A percentile compares a stretch with the other conserved stretches of the same genome.
Conservation (phyloP, 2,113 vertebrate genomes). For the Syngnathoides biaculeatus region DNA sequence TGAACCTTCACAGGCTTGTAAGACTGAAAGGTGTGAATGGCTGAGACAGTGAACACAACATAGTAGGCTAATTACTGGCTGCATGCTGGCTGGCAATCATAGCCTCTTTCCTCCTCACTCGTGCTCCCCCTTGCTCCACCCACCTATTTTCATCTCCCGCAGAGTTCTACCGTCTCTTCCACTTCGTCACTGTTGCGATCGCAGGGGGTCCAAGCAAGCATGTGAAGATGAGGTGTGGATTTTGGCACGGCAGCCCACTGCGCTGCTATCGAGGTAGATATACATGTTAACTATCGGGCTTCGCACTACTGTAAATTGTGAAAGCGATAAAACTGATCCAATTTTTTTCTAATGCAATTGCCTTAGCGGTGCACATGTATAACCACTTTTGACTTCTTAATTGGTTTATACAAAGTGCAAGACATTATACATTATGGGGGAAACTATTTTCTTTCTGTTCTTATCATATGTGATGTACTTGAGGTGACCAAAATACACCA, state of each 20-base stretch:
- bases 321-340: conserved; percentile 30
- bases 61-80: conserved; percentile 56
- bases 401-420: background rate
- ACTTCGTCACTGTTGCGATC: conserved; percentile 13
- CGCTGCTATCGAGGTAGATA: conserved; percentile 33
- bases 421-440: background rate
- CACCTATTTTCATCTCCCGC: conserved; percentile 35
- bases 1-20: conserved; percentile 58
- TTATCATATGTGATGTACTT: background rate
- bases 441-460: background rate
- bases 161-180: conserved; percentile 35
- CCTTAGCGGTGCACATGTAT: background rate
- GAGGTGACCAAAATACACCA: background rate
- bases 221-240: conserved; percentile 36
- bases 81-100: conserved; percentile 66
- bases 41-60: conserved; percentile 37
- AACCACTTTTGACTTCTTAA: background rate
- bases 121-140: conserved; percentile 30
- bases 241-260: conserved; percentile 32
- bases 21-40: conserved; percentile 54
- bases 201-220: conserved; percentile 29
- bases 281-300: conserved; percentile 22
- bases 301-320: conserved; percentile 15
- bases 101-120: conserved; percentile 46
- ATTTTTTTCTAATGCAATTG: background rate